phyloP scores from a whole-genome alignment of 2,888 invertebrate genomes.

The Ormia ochracea region DNA sequence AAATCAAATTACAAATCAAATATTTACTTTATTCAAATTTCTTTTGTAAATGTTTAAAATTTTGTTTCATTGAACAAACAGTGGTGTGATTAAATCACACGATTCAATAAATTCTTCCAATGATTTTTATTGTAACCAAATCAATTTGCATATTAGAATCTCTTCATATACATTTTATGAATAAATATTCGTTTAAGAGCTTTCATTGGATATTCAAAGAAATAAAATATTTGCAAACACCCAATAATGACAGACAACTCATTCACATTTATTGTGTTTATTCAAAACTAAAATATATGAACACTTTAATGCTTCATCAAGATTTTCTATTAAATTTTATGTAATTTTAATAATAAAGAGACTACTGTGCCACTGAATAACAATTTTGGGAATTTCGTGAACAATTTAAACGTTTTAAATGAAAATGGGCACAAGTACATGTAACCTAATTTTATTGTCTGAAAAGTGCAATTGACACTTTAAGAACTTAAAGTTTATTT shows the following conservation, averaged over 20 bases:
- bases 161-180: neutral
- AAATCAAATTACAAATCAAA: neutral
- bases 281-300: neutral
- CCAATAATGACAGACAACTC: neutral
- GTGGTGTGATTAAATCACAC: neutral
- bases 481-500: too few species aligned
- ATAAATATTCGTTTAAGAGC: neutral
- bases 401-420: too few species aligned
- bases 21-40: neutral
- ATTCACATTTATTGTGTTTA: too few species aligned
- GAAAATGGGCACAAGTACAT: too few species aligned
- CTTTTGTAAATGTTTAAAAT: neutral
- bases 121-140: constrained; percentile 8
- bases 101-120: neutral
- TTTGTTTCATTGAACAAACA: neutral
- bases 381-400: too few species aligned
- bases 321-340: too few species aligned
- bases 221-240: neutral
- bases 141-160: neutral
- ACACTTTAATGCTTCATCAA: neutral
- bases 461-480: too few species aligned
- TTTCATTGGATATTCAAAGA: neutral
- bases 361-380: too few species aligned
- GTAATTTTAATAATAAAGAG: too few species aligned
- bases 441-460: too few species aligned